phyloP scores from a whole-genome alignment of 2,113 vertebrate genomes.

The Tringa solitaria region DNA sequence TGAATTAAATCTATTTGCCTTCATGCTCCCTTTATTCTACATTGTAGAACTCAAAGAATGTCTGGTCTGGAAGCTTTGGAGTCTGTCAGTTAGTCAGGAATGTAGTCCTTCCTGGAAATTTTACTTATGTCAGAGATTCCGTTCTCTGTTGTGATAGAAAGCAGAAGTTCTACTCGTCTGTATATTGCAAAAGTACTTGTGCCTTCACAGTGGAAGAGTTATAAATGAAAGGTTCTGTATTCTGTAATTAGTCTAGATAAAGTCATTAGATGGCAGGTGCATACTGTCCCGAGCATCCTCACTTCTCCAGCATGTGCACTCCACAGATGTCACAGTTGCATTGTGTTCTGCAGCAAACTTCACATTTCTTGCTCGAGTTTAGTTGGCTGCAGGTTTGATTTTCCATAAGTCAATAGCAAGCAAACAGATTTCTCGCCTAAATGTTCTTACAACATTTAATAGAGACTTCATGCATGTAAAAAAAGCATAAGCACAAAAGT shows the following conservation, averaged over 20 bases:
- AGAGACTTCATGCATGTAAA: neutral
- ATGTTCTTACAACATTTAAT: neutral
- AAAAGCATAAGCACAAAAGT: neutral
- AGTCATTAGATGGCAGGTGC: neutral
- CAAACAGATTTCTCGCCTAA: neutral
- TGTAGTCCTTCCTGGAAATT: conserved; percentile 23
- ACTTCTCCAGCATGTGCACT: neutral
- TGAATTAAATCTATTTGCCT: neutral
- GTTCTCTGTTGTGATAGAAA: neutral
- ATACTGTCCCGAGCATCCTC: neutral
- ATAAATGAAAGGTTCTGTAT: neutral
- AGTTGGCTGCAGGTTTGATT: neutral
- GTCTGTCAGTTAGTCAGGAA: neutral
- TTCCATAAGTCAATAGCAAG: neutral
- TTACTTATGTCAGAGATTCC: neutral
- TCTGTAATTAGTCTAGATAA: neutral
- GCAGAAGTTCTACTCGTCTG: neutral
- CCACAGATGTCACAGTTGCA: neutral
- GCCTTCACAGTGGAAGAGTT: neutral
- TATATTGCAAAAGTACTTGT: neutral
- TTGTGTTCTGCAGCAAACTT: neutral
- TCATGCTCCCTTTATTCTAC: neutral
- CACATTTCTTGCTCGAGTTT: neutral
- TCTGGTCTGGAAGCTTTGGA: conserved; percentile 16
- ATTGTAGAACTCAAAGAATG: conserved; percentile 23